Base-by-base conservation (phyloP, 2,113 vertebrate genomes). In the Callithrix jacchus region DNA sequence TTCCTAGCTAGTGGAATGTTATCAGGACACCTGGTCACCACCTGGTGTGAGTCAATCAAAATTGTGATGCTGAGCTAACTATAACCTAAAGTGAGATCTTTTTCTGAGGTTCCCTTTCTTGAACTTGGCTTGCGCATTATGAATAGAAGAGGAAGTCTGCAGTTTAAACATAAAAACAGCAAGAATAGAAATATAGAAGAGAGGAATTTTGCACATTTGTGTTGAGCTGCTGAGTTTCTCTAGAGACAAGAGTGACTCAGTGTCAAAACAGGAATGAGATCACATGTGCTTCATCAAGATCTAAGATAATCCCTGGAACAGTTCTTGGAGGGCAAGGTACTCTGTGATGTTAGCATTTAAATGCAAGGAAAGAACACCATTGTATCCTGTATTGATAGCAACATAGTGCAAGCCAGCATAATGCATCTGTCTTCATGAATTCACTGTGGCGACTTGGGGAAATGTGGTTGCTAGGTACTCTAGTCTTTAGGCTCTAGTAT, bases 291-390 rank as follows among this genome's bases (percentile, higher is more conserved):
- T 94, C 58, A 92, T 61, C 6, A 52, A 82, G 35, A 92, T 84
- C 52, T 89, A 89, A 93, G 89, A 61, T 74, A 93, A 85, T 89
- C 35, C n/a, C 68, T 20, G 76, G 40, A 32, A 81, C 14, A 91
- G 23, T 64, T 80, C 18, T 94, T 87, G 45, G 45, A 89, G 40
- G 68, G 35, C 3, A 74, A 76, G 10, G 4, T 40, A 42, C 27
- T 58, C 21, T 74, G 42, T 86, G 71, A 70, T 58, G 7, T 58
- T 89, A 76, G 5, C 68, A 93, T 42, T 84, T 47, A 61, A 37
- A 61, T 68, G 7, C 64, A 83, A 83, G 49, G 70, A 77, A 70
- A 84, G 47, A 64, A 52, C 0, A 1, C 20, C 32, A 35, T 52
- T 21, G 25, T 93, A 40, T 68, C 82, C 86, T 56, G 23, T 68